Evolutionary conservation across 2,797 vertebrate genomes (phyloP), one percentile per base, ranked within the genome.

Genomic region (Helicolenus hilgendorfi): DNA sequence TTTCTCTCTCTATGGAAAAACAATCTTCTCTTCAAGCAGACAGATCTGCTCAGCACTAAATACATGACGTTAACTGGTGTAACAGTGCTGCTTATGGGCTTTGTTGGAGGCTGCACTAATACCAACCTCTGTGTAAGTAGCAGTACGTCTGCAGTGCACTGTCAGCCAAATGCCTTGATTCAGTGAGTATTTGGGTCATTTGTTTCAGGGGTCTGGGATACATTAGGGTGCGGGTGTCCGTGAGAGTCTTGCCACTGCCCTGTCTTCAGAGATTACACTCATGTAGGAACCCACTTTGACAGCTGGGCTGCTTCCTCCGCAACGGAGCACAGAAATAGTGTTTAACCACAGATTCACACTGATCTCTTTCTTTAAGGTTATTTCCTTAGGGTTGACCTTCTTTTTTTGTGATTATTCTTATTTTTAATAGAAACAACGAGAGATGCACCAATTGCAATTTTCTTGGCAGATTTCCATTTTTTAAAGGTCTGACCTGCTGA

Each of bases 151-250:
- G 93, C 91, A 79, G 63, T 36, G 88, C 69, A 53, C 67, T 15
- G 74, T 92, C 89, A 79, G 89, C 82, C 86, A 78, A 92, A 91
- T 36, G 89, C 83, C 78, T 87, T 65, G 85, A 94, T 91, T 95
- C 93, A 91, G n/a, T 92, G 91, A 87, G 84, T 94, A 95, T 96
- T 87, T 96, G 91, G 96, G 96, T 95, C 95, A 93, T 93, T 94
- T 92, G 92, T 96, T 95, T 73, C 85, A 80, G 87, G 92, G 88
- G 93, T 93, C 88, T 94, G 95, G 91, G 94, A 89, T 87, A 72
- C 91, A 93, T 96, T 93, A 95, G 94, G 68, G 92, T 31, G 93
- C 86, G 91, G 92, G 93, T 94, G 92, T 94, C 92, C 26, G 88
- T 92, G 95, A 94, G 93, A 94, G 92, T 92, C 92, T 85, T 45